phyloP scores from a whole-genome alignment of 2,113 vertebrate genomes.

The Ovis canadensis region DNA sequence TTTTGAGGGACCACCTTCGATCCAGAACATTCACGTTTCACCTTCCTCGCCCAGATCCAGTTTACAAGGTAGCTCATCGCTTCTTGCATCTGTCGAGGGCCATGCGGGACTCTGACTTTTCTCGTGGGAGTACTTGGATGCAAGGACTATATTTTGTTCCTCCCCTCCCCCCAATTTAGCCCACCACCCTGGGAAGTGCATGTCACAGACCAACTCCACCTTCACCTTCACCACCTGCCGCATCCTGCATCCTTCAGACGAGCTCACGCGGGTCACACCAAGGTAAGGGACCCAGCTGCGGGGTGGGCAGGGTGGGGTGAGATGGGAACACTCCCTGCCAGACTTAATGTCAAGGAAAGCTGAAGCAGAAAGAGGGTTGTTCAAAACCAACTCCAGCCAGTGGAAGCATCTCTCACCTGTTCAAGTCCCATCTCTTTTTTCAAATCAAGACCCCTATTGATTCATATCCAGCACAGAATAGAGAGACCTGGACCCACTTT shows the following conservation, averaged over 20 bases:
- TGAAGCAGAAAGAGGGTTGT: background rate
- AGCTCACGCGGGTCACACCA: conserved; percentile 92
- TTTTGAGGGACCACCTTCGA: background rate
- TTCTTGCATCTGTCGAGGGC: conserved; percentile 67
- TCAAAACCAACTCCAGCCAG: fast-evolving
- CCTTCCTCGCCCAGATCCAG: conserved; percentile 71
- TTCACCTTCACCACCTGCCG: conserved; percentile 99
- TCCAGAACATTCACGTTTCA: conserved; percentile 34
- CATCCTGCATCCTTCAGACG: conserved; percentile 96
- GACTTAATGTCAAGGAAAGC: background rate
- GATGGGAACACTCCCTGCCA: fast-evolving
- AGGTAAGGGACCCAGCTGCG: conserved; percentile 82
- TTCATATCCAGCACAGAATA: background rate
- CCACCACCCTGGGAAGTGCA: conserved; percentile 96
- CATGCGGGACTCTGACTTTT: conserved; percentile 14
- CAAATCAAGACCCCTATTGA: background rate
- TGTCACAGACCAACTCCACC: conserved; percentile 97
- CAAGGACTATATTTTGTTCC: conserved; percentile 78
- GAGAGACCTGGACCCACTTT: background rate
- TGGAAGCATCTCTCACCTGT: background rate
- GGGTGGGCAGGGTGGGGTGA: background rate
- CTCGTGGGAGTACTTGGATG: conserved; percentile 34
- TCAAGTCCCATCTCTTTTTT: background rate
- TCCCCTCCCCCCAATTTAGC: conserved; percentile 80
- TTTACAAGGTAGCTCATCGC: conserved; percentile 64